These are phyloP conservation scores for Elymnias hypermnestra DNA, from an alignment of 1,140 invertebrate species.

Conservation along the genomic window DNA sequence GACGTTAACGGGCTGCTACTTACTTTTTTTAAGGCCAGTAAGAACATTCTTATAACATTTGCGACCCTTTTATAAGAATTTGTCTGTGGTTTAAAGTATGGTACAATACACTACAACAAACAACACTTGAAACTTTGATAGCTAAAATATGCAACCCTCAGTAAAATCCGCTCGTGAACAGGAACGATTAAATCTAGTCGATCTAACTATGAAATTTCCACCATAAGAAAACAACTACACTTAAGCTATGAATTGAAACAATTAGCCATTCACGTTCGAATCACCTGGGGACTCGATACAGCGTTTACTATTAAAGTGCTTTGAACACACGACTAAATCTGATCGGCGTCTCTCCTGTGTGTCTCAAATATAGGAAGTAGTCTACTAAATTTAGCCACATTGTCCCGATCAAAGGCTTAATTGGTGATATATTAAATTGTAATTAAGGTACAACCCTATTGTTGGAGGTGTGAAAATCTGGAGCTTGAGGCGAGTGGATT, in stretches of 20 bases:
- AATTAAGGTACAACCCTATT: slow-evolving; percentile 61
- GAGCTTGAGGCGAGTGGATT: slow-evolving; percentile 32
- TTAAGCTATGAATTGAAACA: slow-evolving; percentile 33
- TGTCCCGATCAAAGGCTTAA: slow-evolving; percentile 62
- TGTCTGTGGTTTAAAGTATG: too few relatives aligned
- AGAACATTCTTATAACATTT: too few relatives aligned
- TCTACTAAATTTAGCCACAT: slow-evolving; percentile 37
- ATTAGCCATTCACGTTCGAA: slow-evolving; percentile 32
- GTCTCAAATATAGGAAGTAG: slow-evolving; percentile 20
- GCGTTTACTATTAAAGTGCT: slow-evolving; percentile 30
- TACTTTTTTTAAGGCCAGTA: too few relatives aligned
- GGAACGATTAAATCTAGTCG: slow-evolving; percentile 5
- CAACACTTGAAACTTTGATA: too few relatives aligned
- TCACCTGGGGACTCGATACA: slow-evolving; percentile 35
- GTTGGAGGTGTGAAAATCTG: slow-evolving; percentile 55
- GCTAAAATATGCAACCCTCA: too few relatives aligned
- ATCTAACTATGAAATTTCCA: slow-evolving; percentile 6
- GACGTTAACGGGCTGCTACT: too few relatives aligned
- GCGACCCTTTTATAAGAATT: too few relatives aligned
- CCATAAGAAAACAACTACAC: slow-evolving; percentile 26
- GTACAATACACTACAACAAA: too few relatives aligned
- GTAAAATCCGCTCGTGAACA: slow-evolving; percentile 1
- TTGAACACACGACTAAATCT: slow-evolving; percentile 29
- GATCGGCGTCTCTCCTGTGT: slow-evolving; percentile 20
- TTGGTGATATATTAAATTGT: slow-evolving; percentile 70